Conservation (phyloP, 2,888 invertebrate genomes). For the Philereme transversata region DNA sequence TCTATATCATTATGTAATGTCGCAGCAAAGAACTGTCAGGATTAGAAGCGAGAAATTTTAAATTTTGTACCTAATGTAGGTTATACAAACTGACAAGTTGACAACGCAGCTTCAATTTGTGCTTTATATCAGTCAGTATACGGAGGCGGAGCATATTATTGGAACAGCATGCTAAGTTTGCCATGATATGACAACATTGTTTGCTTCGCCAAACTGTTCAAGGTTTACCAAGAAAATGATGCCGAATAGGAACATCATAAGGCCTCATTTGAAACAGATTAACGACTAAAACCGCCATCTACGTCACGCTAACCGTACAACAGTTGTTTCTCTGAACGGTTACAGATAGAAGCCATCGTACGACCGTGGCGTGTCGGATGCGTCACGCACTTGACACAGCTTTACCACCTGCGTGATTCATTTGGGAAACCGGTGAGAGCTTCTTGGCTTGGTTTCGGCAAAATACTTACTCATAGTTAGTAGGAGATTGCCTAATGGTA, state of each 20-base stretch:
- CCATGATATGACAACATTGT: background rate
- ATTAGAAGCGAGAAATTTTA: too few species aligned
- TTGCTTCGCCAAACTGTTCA: slow-evolving; percentile 6
- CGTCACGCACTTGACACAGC: slow-evolving; percentile 37
- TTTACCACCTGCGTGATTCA: slow-evolving; percentile 36
- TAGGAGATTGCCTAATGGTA: background rate
- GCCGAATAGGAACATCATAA: slow-evolving; percentile 28
- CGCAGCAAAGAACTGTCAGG: too few species aligned
- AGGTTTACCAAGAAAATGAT: slow-evolving; percentile 23
- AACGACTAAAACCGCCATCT: slow-evolving; percentile 29
- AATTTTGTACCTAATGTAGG: too few species aligned
- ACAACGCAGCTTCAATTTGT: too few species aligned
- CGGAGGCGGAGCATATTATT: too few species aligned
- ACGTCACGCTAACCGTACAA: slow-evolving; percentile 28
- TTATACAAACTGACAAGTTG: too few species aligned
- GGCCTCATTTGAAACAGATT: slow-evolving; percentile 29
- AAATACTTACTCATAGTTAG: slow-evolving; percentile 5
- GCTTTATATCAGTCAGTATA: too few species aligned
- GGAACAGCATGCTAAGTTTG: too few species aligned
- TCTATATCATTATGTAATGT: too few species aligned
- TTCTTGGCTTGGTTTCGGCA: slow-evolving; percentile 11
- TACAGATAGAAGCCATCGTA: slow-evolving; percentile 31
- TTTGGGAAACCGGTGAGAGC: slow-evolving; percentile 21
- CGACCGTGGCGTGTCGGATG: slow-evolving; percentile 27
- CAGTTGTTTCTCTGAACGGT: slow-evolving; percentile 36